Percentiles rank a stretch among this genome's conserved stretches.
phyloP scores from a whole-genome alignment of 2,888 invertebrate species.

The Heliconius ismenius region DNA sequence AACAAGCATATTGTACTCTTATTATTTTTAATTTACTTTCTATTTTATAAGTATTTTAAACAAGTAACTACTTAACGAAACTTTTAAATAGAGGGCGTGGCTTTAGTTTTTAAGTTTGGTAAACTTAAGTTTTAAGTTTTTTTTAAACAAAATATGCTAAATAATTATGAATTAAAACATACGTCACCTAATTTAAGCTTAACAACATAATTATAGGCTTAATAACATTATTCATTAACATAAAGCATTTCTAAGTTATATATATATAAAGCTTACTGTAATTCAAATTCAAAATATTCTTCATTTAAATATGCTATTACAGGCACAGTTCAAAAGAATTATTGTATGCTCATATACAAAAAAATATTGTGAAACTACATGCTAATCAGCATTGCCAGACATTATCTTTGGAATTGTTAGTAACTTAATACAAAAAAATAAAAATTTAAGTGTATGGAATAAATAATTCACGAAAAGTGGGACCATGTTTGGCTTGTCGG shows the following conservation, averaged over 20 bases:
- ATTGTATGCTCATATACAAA: too few species aligned
- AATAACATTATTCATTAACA: too few species aligned
- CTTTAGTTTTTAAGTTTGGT: conserved; percentile 28
- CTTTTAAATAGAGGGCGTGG: conserved; percentile 43
- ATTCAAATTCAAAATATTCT: not conserved
- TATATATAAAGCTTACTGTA: not conserved
- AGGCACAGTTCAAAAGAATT: too few species aligned
- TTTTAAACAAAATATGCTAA: not conserved
- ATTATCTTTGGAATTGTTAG: too few species aligned
- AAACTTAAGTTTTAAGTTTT: conserved; percentile 12
- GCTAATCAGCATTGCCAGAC: too few species aligned
- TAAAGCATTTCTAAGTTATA: not conserved
- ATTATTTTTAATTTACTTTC: not conserved
- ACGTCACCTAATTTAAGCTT: not conserved
- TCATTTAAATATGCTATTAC: too few species aligned
- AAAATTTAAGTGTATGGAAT: too few species aligned
- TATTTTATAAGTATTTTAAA: not conserved
- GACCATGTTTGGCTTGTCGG: too few species aligned
- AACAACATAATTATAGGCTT: too few species aligned
- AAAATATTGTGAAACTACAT: too few species aligned
- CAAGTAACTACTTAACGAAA: not conserved
- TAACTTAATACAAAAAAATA: too few species aligned
- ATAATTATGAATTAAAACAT: not conserved
- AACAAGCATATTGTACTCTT: not conserved
- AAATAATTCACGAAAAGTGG: too few species aligned